Conservation (phyloP, 2,888 invertebrate genomes). For the Drosophila setosimentum region DNA sequence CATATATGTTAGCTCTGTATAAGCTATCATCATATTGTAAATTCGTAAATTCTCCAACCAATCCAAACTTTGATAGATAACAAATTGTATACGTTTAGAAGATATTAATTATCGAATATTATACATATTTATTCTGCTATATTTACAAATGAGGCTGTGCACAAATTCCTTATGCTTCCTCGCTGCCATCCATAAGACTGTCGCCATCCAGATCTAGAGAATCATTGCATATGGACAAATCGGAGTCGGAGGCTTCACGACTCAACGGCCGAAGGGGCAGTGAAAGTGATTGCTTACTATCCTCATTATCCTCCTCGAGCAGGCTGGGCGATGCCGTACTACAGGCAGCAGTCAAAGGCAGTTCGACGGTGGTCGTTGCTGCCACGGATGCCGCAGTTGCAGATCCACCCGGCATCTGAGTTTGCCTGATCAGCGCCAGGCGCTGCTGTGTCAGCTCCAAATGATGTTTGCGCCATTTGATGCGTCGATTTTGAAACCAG, state of each 20-base stretch:
- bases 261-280: constrained; percentile 67
- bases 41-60: constrained; percentile 3
- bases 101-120: constrained; percentile 7
- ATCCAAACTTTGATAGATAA: constrained; percentile 8
- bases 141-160: constrained; percentile 57
- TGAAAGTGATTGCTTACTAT: constrained; percentile 75
- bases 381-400: constrained; percentile 18
- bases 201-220: constrained; percentile 83
- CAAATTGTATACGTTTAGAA: constrained; percentile 9
- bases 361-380: constrained; percentile 36
- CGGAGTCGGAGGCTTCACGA: constrained; percentile 82
- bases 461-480: constrained; percentile 97
- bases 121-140: constrained; percentile 65
- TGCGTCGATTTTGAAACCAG: constrained; percentile 97
- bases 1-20: neutral
- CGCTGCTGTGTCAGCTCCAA: constrained; percentile 96
- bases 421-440: constrained; percentile 87
- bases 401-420: constrained; percentile 75
- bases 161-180: constrained; percentile 74
- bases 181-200: constrained; percentile 83
- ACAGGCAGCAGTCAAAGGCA: constrained; percentile 42
- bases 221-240: constrained; percentile 85
- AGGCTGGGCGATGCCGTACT: constrained; percentile 66
- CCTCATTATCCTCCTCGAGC: constrained; percentile 78
- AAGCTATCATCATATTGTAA: neutral